Base-by-base conservation (phyloP, 2,888 invertebrate genomes). In the Flexamia atlantica region DNA sequence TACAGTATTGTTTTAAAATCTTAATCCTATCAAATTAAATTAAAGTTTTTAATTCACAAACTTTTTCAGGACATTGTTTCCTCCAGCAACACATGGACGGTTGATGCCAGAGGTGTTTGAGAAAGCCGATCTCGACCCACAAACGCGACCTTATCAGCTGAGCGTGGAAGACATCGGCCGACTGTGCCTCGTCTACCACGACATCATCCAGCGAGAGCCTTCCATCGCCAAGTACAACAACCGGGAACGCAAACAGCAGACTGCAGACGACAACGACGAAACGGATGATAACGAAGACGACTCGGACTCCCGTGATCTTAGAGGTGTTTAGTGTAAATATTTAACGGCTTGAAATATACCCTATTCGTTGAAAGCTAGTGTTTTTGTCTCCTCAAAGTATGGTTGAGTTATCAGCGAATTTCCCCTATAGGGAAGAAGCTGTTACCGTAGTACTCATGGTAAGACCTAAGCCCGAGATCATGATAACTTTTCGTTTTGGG, bases 131-230 rank as follows among this genome's bases (percentile, higher is more conserved):
- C 91, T 98, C 0, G 93, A 95, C 88, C 94, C 94, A 0, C 91
- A 92, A 0, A 91, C 92, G 0, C 92, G 95, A 88, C 93, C 98
- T 0, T 95, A 93, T 88, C 92, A 96, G 89, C 91, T 98, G 79
- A 93, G 94, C 0, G 94, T 97, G 83, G 93, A 94, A 83, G 97
- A 98, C 88, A 95, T 97, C 89, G 92, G 94, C 10, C 92, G 95
- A 87, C 89, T 99, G 83, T 95, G 96, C 87, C 92, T 94, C 87
- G 95, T 94, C 0, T 99, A 98, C 89, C 92, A 93, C 87, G 92
- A 94, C 86, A 93, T 97, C 50, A 92, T 96, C 85, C 70, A 85
- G 17, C 83, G 86, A 14, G 84, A 85, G 14, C 87, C 88, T 0
- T 72, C 80, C 23, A 82, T 88, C 7, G 82, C 84, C 12, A 85